Evolutionary conservation across 1,140 invertebrate species (phyloP), one percentile per base, ranked within the genome.

Genomic region (Pogonomyrmex californicus): DNA sequence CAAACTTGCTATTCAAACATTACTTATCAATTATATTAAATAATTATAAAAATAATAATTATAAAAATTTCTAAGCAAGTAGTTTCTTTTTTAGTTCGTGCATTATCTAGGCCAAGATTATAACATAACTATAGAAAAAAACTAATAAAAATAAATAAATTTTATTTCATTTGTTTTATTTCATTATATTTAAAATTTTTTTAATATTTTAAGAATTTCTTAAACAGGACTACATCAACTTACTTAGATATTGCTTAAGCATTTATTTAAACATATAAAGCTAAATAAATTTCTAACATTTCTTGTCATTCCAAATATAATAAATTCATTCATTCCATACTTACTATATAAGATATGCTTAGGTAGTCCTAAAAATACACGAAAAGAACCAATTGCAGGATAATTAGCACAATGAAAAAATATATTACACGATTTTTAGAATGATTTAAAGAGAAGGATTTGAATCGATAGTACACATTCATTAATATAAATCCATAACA

Each of bases 291-390:
- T 60, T 60, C 38, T 82, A 68, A 6, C 4, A 44, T 10, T 6
- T 36, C n/a, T 82, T 49, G 47, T 44, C 54, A n/a, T 79, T 73
- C 38, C 66, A 78, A 86, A 85, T 38, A 79, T 49, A 88, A 58
- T 60, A 79, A 44, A 68, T 41, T 41, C 23, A 23, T 23, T 90
- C 58, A 62, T 63, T 68, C 23, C 36, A 86, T 95, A 94, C 94
- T 95, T 93, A 95, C 94, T 95, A 92, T 95, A 94, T 89, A 95
- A 93, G 92, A 93, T 94, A 93, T 95, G 94, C 92, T 94, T 94
- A 94, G 93, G 92, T 81, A 94, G 93, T 91, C 94, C 94, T 95
- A 95, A 92, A 94, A 95, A 93, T 94, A 93, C 82, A 94, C 47
- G 88, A 90, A 94, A 23, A 78, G 92, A 90, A 87, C 92, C 60